Evolutionary conservation across 2,797 vertebrate genomes (phyloP).

Genomic region (Apogon talboti): DNA sequence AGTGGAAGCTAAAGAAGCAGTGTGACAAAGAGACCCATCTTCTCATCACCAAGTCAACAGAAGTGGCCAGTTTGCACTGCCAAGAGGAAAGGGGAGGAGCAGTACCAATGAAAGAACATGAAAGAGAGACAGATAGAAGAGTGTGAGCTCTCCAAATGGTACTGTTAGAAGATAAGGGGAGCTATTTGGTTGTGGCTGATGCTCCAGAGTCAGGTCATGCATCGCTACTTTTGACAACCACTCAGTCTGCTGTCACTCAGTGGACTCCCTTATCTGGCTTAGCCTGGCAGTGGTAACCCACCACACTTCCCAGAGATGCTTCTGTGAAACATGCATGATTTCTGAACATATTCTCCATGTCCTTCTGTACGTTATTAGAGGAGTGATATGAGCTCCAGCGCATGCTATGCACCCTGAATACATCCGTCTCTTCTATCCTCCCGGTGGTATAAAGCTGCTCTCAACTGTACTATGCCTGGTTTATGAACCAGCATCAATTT

Average conservation of each 20-base stretch:
- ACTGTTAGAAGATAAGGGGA: constrained; percentile 74
- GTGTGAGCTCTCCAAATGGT: constrained; percentile 62
- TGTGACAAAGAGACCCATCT: constrained; percentile 66
- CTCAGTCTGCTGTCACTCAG: constrained; percentile 68
- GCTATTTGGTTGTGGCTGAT: constrained; percentile 72
- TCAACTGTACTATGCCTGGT: constrained; percentile 50
- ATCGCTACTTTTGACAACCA: constrained; percentile 71
- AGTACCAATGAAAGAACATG: constrained; percentile 27
- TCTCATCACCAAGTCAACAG: constrained; percentile 69
- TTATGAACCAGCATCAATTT: constrained; percentile 77
- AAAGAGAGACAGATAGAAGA: constrained; percentile 52
- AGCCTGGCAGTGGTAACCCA: constrained; percentile 51
- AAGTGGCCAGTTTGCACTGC: constrained; percentile 53
- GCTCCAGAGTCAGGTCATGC: constrained; percentile 65
- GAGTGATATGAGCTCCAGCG: constrained; percentile 31
- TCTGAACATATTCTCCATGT: constrained; percentile 59
- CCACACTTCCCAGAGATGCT: constrained; percentile 49
- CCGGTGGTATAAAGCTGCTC: constrained; percentile 42
- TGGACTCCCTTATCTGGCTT: constrained; percentile 57
- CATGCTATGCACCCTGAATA: constrained; percentile 27
- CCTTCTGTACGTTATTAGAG: constrained; percentile 47
- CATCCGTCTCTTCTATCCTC: constrained; percentile 38
- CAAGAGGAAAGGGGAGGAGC: constrained; percentile 50
- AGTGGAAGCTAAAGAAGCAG: constrained; percentile 51
- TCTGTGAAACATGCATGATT: constrained; percentile 61